phyloP scores from a whole-genome alignment of 2,797 vertebrate genomes.

The Falco novaeseelandiae region DNA sequence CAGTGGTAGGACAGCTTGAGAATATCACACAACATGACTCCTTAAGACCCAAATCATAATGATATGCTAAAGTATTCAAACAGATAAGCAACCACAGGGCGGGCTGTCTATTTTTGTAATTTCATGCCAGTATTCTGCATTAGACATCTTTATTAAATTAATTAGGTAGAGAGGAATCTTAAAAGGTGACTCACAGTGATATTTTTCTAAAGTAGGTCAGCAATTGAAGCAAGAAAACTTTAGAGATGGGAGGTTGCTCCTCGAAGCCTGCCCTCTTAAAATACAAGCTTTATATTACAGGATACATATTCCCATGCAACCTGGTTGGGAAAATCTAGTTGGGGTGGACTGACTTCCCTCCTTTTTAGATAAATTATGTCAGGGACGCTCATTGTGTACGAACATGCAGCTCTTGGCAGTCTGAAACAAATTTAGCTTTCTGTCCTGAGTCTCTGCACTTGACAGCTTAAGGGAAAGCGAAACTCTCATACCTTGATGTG shows the following conservation, averaged over 20 bases:
- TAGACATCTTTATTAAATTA: constrained; percentile 29
- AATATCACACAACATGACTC: background rate
- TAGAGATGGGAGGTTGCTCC: background rate
- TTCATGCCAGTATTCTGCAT: background rate
- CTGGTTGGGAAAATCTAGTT: background rate
- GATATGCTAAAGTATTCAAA: constrained; percentile 41
- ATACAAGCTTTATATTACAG: background rate
- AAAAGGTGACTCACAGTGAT: background rate
- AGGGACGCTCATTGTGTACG: background rate
- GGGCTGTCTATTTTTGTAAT: constrained; percentile 12
- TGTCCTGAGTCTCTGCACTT: background rate
- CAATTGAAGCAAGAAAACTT: background rate
- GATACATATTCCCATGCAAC: background rate
- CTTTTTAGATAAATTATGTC: background rate
- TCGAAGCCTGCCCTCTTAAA: background rate
- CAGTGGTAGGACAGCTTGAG: background rate
- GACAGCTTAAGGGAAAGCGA: background rate
- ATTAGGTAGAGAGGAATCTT: constrained; percentile 2
- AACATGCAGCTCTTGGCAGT: background rate
- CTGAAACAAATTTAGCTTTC: background rate
- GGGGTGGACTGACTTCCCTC: background rate
- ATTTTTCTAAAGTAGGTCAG: constrained; percentile 18
- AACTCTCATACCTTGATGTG: constrained; percentile 90
- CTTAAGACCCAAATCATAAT: constrained; percentile 1
- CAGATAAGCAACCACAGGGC: background rate